Base-by-base conservation (phyloP, 2,113 vertebrate genomes). In the Aspiorhynchus laticeps region DNA sequence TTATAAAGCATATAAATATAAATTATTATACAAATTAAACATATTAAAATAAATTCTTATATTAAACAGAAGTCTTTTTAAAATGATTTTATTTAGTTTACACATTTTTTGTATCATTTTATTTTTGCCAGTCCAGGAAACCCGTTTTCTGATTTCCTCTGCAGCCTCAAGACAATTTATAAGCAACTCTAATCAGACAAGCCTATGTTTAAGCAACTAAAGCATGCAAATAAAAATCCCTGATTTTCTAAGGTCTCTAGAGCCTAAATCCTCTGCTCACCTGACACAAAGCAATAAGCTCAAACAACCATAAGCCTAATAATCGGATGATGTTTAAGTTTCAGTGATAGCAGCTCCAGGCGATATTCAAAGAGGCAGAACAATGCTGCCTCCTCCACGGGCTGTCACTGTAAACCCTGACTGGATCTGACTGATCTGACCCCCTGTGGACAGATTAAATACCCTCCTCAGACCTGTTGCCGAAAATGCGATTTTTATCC, bases 301-400 rank as follows among this genome's bases (percentile, higher is more conserved):
- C 93, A 94, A 94, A 96, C 94, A 94, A 95, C 92, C 85, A 71
- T 96, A 95, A 95, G 93, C 95, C 94, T 95, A 95, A 95, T 96
- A 96, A 96, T 95, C 94, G 95, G 95, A 96, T 96, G 94, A 96
- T 95, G 93, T 92, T 93, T 92, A 93, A 92, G 93, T 94, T 93
- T 94, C 86, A 92, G 91, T 73, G 93, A 95, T 94, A 94, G 93
- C 87, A 94, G 95, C 95, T 93, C 91, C 93, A 94, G 94, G 94
- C 95, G 93, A 93, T 92, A 93, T 93, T 89, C 91, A 94, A 93
- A 95, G 93, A 94, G 92, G 91, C 87, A 90, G 91, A 94, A 95
- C 94, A 95, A 95, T 94, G 89, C 92, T 91, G 89, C 94, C 95
- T 95, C 93, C 94, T 94, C 95, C 95, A 94, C 93, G 93, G 90